Conservation (phyloP, 2,113 vertebrate genomes). For the Epinephelus cyanopodus region DNA sequence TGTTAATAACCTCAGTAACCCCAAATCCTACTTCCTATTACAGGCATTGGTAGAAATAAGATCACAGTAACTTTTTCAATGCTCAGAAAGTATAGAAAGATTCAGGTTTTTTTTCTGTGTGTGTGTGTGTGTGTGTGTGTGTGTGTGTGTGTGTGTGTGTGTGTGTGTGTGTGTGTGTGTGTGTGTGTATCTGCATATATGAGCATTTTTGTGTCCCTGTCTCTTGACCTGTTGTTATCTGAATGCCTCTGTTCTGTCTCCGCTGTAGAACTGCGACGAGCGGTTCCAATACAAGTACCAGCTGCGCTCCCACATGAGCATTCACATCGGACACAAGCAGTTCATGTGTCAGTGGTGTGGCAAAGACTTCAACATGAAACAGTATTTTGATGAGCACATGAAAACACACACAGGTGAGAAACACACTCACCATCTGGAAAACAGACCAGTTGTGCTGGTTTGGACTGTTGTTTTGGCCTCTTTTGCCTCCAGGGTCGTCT, state of each 20-base stretch:
- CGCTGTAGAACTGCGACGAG: constrained; percentile 92
- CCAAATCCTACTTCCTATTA: too few species aligned
- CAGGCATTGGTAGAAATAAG: neutral
- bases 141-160: too few species aligned
- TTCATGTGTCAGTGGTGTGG: constrained; percentile 99
- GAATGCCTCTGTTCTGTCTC: constrained; percentile 23
- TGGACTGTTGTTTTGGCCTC: neutral
- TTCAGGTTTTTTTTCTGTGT: too few species aligned
- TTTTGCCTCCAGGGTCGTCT: neutral
- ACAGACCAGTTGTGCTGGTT: too few species aligned
- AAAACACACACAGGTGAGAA: constrained; percentile 97
- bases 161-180: too few species aligned
- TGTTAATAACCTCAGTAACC: too few species aligned
- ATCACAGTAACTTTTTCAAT: neutral
- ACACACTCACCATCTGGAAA: neutral
- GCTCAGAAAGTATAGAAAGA: neutral
- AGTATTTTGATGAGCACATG: constrained; percentile 99
- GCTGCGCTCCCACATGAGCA: constrained; percentile 98
- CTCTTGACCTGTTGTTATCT: constrained; percentile 8
- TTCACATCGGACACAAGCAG: constrained; percentile 98
- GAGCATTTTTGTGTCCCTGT: neutral
- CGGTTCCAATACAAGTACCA: constrained; percentile 98
- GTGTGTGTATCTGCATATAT: too few species aligned
- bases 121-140: too few species aligned
- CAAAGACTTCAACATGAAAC: constrained; percentile 99